Conservation (phyloP, 2,797 vertebrate species). For the Pteronotus mesoamericanus region DNA sequence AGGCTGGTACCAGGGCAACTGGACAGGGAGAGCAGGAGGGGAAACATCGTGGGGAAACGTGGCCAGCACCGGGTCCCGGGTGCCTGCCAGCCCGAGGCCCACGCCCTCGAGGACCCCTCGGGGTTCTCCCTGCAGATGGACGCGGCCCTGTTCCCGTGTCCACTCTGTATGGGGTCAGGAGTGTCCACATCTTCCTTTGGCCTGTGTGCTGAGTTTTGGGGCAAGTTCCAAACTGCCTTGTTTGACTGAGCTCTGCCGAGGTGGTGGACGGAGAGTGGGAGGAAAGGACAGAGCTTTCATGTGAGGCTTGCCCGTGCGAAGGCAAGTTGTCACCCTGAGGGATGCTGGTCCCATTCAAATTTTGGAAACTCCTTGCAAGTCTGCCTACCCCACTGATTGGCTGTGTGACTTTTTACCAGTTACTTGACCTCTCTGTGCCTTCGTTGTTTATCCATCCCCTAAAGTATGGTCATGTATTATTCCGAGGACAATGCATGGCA, state of each 20-base stretch:
- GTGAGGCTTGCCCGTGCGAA: neutral
- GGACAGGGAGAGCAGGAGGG: fast-evolving
- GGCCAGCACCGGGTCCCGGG: fast-evolving
- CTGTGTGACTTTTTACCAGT: neutral
- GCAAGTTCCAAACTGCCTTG: neutral
- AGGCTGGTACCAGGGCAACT: fast-evolving
- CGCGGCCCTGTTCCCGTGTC: neutral
- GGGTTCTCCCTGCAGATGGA: neutral
- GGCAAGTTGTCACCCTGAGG: neutral
- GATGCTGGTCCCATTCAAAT: too few relatives aligned
- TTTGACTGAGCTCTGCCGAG: neutral
- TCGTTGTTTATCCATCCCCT: neutral
- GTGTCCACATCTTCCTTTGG: neutral
- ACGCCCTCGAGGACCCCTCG: too few relatives aligned
- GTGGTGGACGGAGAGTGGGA: neutral
- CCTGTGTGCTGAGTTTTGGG: neutral
- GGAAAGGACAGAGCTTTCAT: neutral
- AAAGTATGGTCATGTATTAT: neutral
- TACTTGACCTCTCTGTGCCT: neutral
- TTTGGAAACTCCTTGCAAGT: neutral
- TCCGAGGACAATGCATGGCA: neutral
- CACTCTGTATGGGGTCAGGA: neutral
- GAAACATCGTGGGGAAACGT: neutral
- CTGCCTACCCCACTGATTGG: neutral
- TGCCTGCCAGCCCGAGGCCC: neutral